These are phyloP conservation scores for Phylloscopus collybita DNA, from an alignment of 2,797 vertebrate species.

Conservation along the genomic window DNA sequence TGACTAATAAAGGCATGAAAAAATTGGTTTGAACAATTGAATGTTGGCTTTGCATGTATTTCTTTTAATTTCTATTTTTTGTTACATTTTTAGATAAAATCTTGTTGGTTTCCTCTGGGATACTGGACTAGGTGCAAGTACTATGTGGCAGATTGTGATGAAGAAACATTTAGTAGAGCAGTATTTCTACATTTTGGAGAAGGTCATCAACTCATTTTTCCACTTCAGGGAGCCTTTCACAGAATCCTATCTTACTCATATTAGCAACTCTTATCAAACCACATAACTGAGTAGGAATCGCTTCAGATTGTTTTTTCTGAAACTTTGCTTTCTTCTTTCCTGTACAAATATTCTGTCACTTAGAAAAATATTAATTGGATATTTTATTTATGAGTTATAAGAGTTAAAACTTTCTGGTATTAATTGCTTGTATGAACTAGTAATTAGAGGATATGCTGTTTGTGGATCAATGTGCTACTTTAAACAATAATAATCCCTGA, in stretches of 20 bases:
- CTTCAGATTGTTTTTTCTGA: not conserved
- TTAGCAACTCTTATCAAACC: not conserved
- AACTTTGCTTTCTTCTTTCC: not conserved
- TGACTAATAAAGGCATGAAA: not conserved
- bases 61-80: not conserved
- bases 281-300: not conserved
- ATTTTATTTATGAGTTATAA: not conserved
- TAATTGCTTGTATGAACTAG: not conserved
- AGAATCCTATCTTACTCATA: not conserved
- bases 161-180: not conserved
- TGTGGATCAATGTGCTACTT: not conserved
- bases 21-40: not conserved
- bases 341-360: not conserved
- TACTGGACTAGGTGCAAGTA: not conserved
- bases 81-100: not conserved
- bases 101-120: not conserved
- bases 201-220: not conserved
- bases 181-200: not conserved
- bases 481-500: not conserved
- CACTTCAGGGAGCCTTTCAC: not conserved
- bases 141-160: not conserved
- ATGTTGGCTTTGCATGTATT: not conserved
- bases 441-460: not conserved
- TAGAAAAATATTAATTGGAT: not conserved
- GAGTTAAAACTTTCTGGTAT: not conserved